These are phyloP conservation scores for Drosophila mayri DNA, from an alignment of 1,140 invertebrate genomes.

Conservation along the genomic window DNA sequence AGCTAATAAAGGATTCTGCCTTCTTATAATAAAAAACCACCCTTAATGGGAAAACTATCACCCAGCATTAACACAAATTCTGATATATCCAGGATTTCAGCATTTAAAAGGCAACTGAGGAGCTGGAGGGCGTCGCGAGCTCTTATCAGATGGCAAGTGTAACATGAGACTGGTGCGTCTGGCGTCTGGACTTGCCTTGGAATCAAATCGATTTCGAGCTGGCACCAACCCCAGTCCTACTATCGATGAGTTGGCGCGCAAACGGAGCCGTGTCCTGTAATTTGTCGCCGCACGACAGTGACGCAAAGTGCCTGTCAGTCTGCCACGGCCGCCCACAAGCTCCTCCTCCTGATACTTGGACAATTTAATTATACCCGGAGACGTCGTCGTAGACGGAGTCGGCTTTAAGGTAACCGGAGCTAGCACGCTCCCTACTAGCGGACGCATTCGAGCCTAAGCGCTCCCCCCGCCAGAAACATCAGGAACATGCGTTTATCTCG, in stretches of 20 bases:
- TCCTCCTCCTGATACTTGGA: constrained; percentile 27
- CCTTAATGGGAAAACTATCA: neutral
- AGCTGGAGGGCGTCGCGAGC: constrained; percentile 4
- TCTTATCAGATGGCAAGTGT: constrained; percentile 59
- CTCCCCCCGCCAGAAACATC: constrained; percentile 37
- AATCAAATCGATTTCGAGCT: constrained; percentile 71
- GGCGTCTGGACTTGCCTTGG: constrained; percentile 50
- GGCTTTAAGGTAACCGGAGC: constrained; percentile 43
- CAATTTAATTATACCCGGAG: constrained; percentile 56
- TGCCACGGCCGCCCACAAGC: constrained; percentile 7
- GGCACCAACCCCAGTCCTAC: constrained; percentile 26
- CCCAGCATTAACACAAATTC: too few species aligned
- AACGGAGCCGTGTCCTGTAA: constrained; percentile 64
- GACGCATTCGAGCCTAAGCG: constrained; percentile 40
- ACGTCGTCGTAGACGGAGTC: constrained; percentile 10
- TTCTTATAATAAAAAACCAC: neutral
- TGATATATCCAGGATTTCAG: neutral
- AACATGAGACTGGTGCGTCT: constrained; percentile 61
- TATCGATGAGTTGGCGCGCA: constrained; percentile 56
- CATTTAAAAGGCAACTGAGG: neutral
- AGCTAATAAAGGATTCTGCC: neutral
- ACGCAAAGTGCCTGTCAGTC: constrained; percentile 43
- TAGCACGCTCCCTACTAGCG: constrained; percentile 28
- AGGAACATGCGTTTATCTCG: constrained; percentile 61
- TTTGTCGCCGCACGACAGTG: constrained; percentile 64